Evolutionary conservation across 2,888 invertebrate species (phyloP), one percentile per base, ranked within the genome.

Genomic region (Phyllotreta cruciferae): DNA sequence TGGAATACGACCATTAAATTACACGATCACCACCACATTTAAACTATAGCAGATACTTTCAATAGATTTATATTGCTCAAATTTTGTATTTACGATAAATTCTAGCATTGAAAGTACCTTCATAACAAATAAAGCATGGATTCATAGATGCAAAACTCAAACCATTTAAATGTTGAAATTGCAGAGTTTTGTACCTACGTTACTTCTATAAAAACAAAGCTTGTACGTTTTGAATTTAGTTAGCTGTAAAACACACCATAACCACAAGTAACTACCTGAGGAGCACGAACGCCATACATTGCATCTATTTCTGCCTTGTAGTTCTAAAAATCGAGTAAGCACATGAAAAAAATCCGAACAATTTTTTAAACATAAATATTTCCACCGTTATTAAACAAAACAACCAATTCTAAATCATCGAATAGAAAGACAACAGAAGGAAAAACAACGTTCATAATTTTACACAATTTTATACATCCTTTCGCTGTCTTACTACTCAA

Each of bases 291-390:
- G 85, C 93, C 93, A 86, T 92, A 91, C 82, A 90, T 91, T 84
- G 92, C 92, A 85, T 93, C 93, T 85, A 94, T 90, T 89, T 94
- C 94, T 83, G 92, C 88, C 81, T 93, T 92, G 87, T 90, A 92
- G 86, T 87, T 93, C 94, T 94, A 91, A 88, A 71, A 81, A 82
- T 74, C 78, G 68, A 71, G 60, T 55, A 65, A 65, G 63, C 54
- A 63, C 60, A 61, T 63, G 53, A 58, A 53, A 57, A 24, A 64
- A 62, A 54, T 62, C 56, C 60, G 56, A 53, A 56, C 55, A 62
- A 63, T 57, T 56, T 61, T 57, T 36, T 61, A 60, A 68, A 66
- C 52, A 54, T 37, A 49, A 47, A 13, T 11, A 52, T 37, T 10
- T 13, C 52, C 38, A 14, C 52, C 13, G 38, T 37, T 37, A 37